Conservation (phyloP, 1,140 invertebrate genomes). For the Harlomillsia oculata region DNA sequence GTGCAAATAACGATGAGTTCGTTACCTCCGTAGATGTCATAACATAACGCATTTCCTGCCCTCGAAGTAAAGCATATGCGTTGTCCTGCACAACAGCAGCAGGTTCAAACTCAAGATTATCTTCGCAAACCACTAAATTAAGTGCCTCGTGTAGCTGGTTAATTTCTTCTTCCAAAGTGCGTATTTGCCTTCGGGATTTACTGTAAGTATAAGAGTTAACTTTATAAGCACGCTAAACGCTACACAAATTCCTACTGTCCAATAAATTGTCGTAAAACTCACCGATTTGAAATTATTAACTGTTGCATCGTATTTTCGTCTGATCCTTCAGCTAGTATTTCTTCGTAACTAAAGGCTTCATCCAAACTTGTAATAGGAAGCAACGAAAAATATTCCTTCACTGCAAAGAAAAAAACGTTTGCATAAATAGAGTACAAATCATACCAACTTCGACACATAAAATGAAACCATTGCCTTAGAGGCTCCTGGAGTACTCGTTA, state of each 20-base stretch:
- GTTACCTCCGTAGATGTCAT: conserved; percentile 87
- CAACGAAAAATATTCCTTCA: conserved; percentile 4
- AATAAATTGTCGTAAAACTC: background rate
- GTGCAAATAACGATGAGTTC: conserved; percentile 22
- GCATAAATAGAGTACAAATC: no score
- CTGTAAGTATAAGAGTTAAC: conserved; percentile 25
- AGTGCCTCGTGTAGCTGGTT: no score
- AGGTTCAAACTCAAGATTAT: conserved; percentile 27
- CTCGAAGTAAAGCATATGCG: conserved; percentile 84
- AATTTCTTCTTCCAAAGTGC: conserved; percentile 72
- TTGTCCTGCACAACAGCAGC: conserved; percentile 67
- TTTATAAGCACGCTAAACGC: no score
- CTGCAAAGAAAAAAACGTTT: conserved; percentile 2
- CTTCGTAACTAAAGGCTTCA: no score
- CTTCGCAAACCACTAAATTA: conserved; percentile 72
- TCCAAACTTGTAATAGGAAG: no score
- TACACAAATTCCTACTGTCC: conserved; percentile 39
- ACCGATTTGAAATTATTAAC: background rate
- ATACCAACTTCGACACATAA: no score
- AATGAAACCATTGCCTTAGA: no score
- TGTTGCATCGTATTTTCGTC: background rate
- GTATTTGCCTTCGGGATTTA: conserved; percentile 4
- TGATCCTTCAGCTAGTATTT: no score
- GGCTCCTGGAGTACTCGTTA: no score
- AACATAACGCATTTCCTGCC: conserved; percentile 81